Evolutionary conservation across 2,797 vertebrate genomes (phyloP).

Genomic region (Glyptemys insculpta): DNA sequence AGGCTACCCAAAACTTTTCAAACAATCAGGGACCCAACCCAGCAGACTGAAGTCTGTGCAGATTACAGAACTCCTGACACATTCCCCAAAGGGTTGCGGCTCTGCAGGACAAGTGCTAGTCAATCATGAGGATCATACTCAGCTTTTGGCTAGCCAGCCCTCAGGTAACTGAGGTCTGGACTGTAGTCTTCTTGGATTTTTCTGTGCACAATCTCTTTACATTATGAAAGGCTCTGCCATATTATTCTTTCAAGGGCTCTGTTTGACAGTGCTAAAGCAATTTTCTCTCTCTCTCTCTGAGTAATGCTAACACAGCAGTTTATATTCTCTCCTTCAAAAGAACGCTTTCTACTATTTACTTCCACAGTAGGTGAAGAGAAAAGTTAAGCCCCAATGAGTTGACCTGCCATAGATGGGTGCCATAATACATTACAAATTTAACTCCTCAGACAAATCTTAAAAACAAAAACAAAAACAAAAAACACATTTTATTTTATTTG

Average conservation of each 20-base stretch:
- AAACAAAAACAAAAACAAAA: neutral
- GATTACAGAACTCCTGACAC: neutral
- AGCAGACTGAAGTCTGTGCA: neutral
- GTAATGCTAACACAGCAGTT: slow-evolving; percentile 69
- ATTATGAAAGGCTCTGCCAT: slow-evolving; percentile 30
- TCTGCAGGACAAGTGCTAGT: fast-evolving
- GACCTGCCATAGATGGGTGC: slow-evolving; percentile 24
- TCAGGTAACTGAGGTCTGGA: neutral
- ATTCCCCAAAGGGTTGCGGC: neutral
- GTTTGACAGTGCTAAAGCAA: slow-evolving; percentile 58
- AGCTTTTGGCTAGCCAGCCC: neutral
- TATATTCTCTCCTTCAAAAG: slow-evolving; percentile 65
- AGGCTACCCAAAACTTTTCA: neutral
- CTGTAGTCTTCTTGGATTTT: neutral
- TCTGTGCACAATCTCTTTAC: neutral
- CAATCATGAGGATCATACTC: neutral
- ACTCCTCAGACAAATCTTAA: slow-evolving; percentile 27
- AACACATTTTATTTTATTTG: slow-evolving; percentile 2
- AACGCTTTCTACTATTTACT: slow-evolving; percentile 56
- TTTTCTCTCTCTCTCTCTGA: slow-evolving; percentile 31
- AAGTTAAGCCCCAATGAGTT: slow-evolving; percentile 45
- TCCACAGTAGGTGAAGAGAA: slow-evolving; percentile 25
- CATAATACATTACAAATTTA: slow-evolving; percentile 60
- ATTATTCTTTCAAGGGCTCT: slow-evolving; percentile 63
- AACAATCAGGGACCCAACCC: neutral